These are phyloP conservation scores for Astropecten irregularis DNA, from an alignment of 53 echinoderm and acorn worm species.

Conservation along the genomic window DNA sequence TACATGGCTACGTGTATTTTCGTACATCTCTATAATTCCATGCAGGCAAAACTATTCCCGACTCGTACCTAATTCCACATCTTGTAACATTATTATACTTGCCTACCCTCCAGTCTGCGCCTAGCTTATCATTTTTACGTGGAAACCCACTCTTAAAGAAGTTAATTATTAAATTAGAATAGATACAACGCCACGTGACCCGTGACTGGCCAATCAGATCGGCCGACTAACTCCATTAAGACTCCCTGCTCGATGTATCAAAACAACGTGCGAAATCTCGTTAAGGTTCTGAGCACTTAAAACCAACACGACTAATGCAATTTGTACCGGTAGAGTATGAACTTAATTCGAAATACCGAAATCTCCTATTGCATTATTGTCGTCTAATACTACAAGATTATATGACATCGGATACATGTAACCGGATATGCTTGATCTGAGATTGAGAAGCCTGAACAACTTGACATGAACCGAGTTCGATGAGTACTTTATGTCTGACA, in stretches of 20 bases:
- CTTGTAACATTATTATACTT: too few species aligned
- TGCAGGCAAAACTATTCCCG: too few species aligned
- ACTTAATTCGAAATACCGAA: conserved; percentile 13
- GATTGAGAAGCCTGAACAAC: background rate
- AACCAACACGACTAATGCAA: conserved; percentile 38
- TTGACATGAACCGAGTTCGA: background rate
- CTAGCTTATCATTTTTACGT: background rate
- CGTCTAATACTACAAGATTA: conserved; percentile 29
- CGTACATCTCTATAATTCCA: too few species aligned
- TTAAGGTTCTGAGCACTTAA: conserved; percentile 42
- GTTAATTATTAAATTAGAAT: conserved; percentile 28
- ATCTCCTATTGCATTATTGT: conserved; percentile 28
- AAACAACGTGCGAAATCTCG: conserved; percentile 25
- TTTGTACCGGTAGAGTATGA: conserved; percentile 31
- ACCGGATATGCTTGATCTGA: conserved; percentile 2
- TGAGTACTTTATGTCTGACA: too few species aligned
- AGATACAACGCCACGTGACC: conserved; percentile 29
- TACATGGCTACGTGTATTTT: too few species aligned
- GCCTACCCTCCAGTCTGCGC: too few species aligned
- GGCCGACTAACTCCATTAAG: conserved; percentile 3
- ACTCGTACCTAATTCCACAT: too few species aligned
- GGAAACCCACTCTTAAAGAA: conserved; percentile 5
- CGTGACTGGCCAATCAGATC: conserved; percentile 5
- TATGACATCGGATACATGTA: conserved; percentile 8
- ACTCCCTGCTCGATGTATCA: background rate